These are phyloP conservation scores for Lacanobia wlatinum DNA, from an alignment of 2,888 invertebrate species.

Conservation along the genomic window DNA sequence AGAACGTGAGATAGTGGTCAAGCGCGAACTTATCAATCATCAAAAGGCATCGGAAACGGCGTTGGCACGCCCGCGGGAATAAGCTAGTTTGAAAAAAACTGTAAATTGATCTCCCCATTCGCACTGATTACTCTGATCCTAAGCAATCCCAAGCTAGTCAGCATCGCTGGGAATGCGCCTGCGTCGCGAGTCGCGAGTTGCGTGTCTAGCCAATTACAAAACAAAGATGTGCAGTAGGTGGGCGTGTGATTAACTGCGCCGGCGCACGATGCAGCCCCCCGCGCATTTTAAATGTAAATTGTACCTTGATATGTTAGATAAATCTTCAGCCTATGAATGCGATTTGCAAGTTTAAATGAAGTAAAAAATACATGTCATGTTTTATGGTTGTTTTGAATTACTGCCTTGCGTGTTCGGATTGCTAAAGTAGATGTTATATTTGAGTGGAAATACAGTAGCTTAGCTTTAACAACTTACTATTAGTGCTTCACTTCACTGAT, in stretches of 20 bases:
- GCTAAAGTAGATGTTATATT: conserved; percentile 17
- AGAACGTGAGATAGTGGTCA: too few species aligned
- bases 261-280: conserved; percentile 51
- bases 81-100: background rate
- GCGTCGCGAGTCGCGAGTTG: conserved; percentile 50
- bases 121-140: background rate
- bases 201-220: conserved; percentile 60
- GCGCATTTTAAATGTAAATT: conserved; percentile 51
- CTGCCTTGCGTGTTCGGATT: conserved; percentile 38
- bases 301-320: conserved; percentile 52
- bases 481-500: background rate
- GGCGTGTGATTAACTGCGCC: conserved; percentile 62
- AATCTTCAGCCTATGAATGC: conserved; percentile 61
- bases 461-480: background rate
- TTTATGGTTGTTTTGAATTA: conserved; percentile 47
- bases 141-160: conserved; percentile 33
- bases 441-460: conserved; percentile 2
- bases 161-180: conserved; percentile 62
- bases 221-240: conserved; percentile 65
- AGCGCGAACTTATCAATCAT: too few species aligned
- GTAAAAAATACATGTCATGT: conserved; percentile 48
- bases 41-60: too few species aligned
- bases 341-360: conserved; percentile 57
- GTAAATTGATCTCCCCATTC: background rate
- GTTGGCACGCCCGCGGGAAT: too few species aligned